Percentiles rank a stretch among this genome's conserved stretches.
These are phyloP conservation scores for Bradypodion ventrale DNA, from an alignment of 2,797 vertebrate genomes.

Conservation along the genomic window DNA sequence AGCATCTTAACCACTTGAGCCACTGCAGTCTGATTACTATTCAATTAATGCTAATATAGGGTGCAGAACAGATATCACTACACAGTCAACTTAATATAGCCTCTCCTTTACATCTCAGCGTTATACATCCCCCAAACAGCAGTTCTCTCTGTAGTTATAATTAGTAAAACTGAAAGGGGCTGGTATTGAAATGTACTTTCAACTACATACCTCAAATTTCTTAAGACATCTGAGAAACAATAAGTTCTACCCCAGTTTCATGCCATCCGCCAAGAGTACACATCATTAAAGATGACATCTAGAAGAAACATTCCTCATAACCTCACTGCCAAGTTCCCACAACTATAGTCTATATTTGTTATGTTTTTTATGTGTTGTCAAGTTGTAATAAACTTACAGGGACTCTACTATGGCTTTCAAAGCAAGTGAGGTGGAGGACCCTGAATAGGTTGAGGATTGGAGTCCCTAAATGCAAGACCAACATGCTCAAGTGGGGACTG, in stretches of 20 bases:
- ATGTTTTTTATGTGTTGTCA: too few relatives aligned
- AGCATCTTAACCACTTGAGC: too few relatives aligned
- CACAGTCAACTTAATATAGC: neutral
- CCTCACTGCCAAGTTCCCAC: neutral
- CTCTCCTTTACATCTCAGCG: neutral
- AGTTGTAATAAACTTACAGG: too few relatives aligned
- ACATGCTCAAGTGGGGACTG: too few relatives aligned
- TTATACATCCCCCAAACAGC: neutral
- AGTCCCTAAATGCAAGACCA: too few relatives aligned
- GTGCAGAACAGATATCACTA: neutral
- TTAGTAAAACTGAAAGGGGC: neutral
- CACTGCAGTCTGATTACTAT: too few relatives aligned
- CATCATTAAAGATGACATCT: neutral
- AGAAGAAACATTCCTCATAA: neutral
- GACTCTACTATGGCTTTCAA: too few relatives aligned
- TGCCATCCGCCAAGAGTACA: neutral
- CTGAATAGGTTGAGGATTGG: too few relatives aligned
- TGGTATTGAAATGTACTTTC: neutral
- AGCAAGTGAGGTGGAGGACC: too few relatives aligned
- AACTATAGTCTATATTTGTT: neutral
- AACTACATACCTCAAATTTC: neutral
- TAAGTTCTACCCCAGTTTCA: neutral
- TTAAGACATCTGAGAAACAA: neutral
- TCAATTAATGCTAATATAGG: neutral
- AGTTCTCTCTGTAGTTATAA: neutral